These are phyloP conservation scores for Cavia aperea DNA, from an alignment of 2,113 vertebrate species.

Conservation along the genomic window DNA sequence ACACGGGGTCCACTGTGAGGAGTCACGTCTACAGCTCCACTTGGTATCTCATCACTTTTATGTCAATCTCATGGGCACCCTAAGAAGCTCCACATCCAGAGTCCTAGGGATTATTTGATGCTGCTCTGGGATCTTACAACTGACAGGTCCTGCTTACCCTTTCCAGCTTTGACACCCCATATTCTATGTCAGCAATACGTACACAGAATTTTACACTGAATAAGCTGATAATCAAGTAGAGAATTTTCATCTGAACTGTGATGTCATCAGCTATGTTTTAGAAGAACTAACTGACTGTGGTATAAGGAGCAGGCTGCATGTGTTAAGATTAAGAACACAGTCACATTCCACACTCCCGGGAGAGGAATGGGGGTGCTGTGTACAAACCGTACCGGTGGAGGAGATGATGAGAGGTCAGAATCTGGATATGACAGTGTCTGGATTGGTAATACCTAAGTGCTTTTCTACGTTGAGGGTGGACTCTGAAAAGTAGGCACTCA, in stretches of 20 bases:
- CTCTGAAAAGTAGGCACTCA: neutral
- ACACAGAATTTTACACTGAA: neutral
- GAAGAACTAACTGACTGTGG: neutral
- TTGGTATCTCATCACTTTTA: neutral
- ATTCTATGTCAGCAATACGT: too few species aligned
- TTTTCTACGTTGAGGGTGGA: neutral
- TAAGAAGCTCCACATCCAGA: neutral
- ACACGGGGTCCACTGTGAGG: neutral
- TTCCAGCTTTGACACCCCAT: neutral
- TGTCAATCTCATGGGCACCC: neutral
- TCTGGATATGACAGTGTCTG: neutral
- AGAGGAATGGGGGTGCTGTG: neutral
- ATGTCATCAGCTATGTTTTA: neutral
- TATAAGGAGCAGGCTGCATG: neutral
- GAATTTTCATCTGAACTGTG: neutral
- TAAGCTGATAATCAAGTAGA: neutral
- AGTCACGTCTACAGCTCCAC: neutral
- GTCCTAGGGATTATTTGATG: too few species aligned
- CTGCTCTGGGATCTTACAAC: neutral
- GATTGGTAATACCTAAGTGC: rapidly evolving
- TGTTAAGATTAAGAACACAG: neutral
- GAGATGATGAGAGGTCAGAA: neutral
- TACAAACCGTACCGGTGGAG: neutral
- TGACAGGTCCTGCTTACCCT: neutral
- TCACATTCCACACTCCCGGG: neutral